Evolutionary conservation across 2,888 invertebrate genomes (phyloP), one percentile per base, ranked within the genome.

Genomic region (Alentia gelatinosa): DNA sequence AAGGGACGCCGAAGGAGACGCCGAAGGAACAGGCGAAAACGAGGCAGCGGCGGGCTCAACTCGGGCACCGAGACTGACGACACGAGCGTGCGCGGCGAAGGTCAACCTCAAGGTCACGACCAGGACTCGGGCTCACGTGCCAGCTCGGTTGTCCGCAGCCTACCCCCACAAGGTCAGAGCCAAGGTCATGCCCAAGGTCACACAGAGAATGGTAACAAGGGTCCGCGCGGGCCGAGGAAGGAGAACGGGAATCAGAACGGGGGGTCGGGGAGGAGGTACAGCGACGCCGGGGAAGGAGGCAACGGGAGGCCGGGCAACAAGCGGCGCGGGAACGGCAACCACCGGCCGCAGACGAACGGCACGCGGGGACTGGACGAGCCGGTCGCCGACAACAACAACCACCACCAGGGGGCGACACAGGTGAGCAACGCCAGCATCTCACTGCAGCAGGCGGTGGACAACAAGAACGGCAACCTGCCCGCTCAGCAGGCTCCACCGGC

Each of bases 61-160:
- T 91, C 91, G 12, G 91, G 91, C 26, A 91, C 91, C 4, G 91
- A 91, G 47, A 91, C 91, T 0, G 91, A 91, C 33, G 86, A 91
- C n/a, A 75, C 91, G 3, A 91, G 91, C 37, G 79, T 91, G 74
- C 40, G 88, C 15, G 50, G 56, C 35, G 75, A 63, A 37, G 75
- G 79, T 19, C 47, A 35, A 5, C 68, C 40, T 3, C n/a, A 74
- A 5, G 90, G 56, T 88, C 1, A 39, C 4, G 33, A 39, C 26
- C 63, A 50, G 9, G 89, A 84, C 23, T 56, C 9, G 5, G 89
- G 42, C 4, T 75, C 88, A 35, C 88, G 91, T 0, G 37, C 75
- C 39, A 89, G 88, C 23, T 74, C 88, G 9, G 88, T 68, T 26
- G 47, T 68, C 7, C 90, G 90, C 39, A 90, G 79, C 56, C 56